Conservation (phyloP, 2,113 vertebrate genomes). For the Cercocebus atys region DNA sequence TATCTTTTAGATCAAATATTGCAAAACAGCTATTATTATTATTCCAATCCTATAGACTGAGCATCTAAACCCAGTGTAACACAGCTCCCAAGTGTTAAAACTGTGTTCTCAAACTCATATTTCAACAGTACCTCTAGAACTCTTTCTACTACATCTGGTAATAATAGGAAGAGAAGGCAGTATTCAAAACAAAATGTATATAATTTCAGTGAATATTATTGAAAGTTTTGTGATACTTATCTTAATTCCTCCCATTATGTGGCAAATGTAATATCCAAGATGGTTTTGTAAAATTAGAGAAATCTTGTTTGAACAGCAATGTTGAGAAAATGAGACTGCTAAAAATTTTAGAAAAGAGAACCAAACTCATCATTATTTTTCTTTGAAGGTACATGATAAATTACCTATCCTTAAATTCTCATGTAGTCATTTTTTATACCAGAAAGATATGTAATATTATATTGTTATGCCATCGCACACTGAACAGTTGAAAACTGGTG, state of each 20-base stretch:
- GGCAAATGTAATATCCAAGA: neutral
- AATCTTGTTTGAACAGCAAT: slow-evolving; percentile 36
- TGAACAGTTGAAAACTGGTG: slow-evolving; percentile 62
- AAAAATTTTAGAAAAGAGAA: slow-evolving; percentile 26
- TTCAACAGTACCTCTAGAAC: neutral
- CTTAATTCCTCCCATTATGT: neutral
- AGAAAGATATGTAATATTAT: slow-evolving; percentile 36
- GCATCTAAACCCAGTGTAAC: neutral
- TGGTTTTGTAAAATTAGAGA: slow-evolving; percentile 51
- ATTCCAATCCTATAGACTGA: neutral
- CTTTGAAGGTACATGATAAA: neutral
- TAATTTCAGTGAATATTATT: neutral
- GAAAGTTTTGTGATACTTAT: neutral
- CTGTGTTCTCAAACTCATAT: neutral
- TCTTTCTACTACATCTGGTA: neutral
- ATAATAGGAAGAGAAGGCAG: neutral
- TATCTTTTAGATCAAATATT: neutral
- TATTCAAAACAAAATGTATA: neutral
- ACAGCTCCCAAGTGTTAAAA: neutral
- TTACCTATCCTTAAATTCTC: slow-evolving; percentile 48
- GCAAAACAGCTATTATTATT: neutral
- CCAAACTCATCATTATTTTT: slow-evolving; percentile 40
- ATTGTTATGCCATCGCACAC: slow-evolving; percentile 39
- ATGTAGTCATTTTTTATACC: slow-evolving; percentile 29
- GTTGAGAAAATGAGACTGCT: slow-evolving; percentile 39